These are phyloP conservation scores for Coboldia fuscipes DNA, from an alignment of 1,140 invertebrate species.

Conservation along the genomic window DNA sequence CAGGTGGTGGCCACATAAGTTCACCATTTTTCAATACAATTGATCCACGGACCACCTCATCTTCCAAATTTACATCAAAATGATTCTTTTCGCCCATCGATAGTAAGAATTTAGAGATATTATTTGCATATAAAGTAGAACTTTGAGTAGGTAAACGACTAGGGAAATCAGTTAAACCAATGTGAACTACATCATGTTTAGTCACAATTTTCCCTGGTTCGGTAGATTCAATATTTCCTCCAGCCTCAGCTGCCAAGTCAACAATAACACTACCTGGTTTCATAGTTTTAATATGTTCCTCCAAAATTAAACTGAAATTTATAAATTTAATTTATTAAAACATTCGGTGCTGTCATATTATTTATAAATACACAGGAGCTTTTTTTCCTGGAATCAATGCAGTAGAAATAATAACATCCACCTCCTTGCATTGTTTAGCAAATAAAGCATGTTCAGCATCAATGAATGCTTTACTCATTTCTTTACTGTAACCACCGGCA, in stretches of 20 bases:
- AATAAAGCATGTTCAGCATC: constrained; percentile 71
- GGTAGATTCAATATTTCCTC: constrained; percentile 73
- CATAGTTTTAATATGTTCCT: constrained; percentile 69
- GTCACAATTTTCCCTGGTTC: constrained; percentile 52
- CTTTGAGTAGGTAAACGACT: constrained; percentile 68
- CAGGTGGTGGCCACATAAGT: constrained; percentile 60
- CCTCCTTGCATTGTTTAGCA: constrained; percentile 62
- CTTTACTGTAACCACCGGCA: constrained; percentile 68
- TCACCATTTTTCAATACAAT: constrained; percentile 54
- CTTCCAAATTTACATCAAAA: constrained; percentile 57
- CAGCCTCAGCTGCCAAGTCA: constrained; percentile 72
- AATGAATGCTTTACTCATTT: constrained; percentile 78
- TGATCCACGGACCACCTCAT: constrained; percentile 69
- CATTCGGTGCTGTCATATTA: no score
- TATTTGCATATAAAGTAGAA: constrained; percentile 73
- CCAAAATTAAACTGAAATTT: constrained; percentile 6
- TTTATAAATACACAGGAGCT: constrained; percentile 49
- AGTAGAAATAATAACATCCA: constrained; percentile 65
- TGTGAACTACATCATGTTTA: constrained; percentile 61
- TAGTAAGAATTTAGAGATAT: constrained; percentile 70
- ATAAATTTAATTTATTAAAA: no score
- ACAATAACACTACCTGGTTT: constrained; percentile 78
- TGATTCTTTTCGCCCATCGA: constrained; percentile 60
- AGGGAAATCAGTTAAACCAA: constrained; percentile 70
- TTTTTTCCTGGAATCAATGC: constrained; percentile 77